Base-by-base conservation (phyloP, 2,113 vertebrate genomes). In the Leptosomus discolor region DNA sequence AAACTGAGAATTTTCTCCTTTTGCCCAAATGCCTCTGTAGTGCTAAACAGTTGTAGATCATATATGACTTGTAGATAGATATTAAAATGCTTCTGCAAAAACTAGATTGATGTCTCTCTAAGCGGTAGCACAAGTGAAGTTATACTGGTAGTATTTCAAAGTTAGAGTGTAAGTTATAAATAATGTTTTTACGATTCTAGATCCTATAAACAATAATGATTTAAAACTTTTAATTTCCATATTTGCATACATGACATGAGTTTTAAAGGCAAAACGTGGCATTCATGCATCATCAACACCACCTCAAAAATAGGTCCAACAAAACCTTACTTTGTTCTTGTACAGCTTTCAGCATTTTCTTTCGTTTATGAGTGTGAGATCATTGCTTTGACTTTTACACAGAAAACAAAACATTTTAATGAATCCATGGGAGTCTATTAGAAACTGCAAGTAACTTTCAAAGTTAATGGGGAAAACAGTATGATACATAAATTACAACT, bases 181-280 rank as follows among this genome's bases (percentile, higher is more conserved):
- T 36, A 37, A 36, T 45, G 43, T 10, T 7, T 84, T 80, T 61
- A 74, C 0, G 3, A 54, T 54, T 67, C 41, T n/a, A 11, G 15
- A 30, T 74, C 18, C 12, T 57, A 39, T 11, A 32, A 84, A 34
- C 12, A 17, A 56, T 16, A 56, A 84, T 41, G 27, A 57, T 67
- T 80, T 57, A 37, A 80, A 56, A 89, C 84, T 7, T 74, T 81
- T 41, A 70, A 63, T 8, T 36, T 76, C 23, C 11, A 1, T 48
- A 53, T 57, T n/a, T 78, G 22, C 15, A 48, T 45, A 67, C 3
- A 24, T 0, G 0, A n/a, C 26, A 2, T n/a, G 17, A 11, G 1
- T 39, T 85, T 81, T 67, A 70, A 81, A 70, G 12, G 29, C 67
- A 74, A 77, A 73, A 67, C 22, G 1, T 34, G 18, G 8, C 8